phyloP scores from a whole-genome alignment of 2,888 invertebrate species.

The Lordiphosa fenestrarum region DNA sequence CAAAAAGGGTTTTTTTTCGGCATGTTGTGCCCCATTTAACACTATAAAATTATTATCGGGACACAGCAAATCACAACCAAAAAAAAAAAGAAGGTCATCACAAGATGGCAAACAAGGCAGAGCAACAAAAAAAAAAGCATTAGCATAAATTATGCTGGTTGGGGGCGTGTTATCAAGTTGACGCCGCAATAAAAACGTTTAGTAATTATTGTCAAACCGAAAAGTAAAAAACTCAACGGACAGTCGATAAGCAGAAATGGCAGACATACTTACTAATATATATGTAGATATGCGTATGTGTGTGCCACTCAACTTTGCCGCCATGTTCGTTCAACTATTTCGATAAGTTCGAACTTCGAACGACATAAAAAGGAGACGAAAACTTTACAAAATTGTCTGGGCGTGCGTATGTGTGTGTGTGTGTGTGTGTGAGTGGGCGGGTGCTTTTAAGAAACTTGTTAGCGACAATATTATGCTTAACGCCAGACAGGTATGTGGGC shows the following conservation, averaged over 20 bases:
- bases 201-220: conserved; percentile 53
- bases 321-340: conserved; percentile 63
- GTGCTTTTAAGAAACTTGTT: conserved; percentile 23
- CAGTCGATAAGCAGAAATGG: conserved; percentile 42
- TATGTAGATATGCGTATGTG: conserved; percentile 14
- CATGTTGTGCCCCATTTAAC: conserved; percentile 63
- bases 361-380: conserved; percentile 51
- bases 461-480: conserved; percentile 31
- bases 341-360: conserved; percentile 67
- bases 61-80: conserved; percentile 33
- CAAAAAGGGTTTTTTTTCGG: conserved; percentile 44
- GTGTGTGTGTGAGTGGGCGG: conserved; percentile 23
- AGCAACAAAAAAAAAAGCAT: conserved; percentile 32
- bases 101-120: conserved; percentile 17
- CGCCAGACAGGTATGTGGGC: conserved; percentile 35
- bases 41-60: conserved; percentile 72
- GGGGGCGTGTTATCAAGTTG: conserved; percentile 50
- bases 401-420: conserved; percentile 29
- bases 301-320: conserved; percentile 59
- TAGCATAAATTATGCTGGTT: conserved; percentile 50
- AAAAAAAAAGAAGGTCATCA: conserved; percentile 24
- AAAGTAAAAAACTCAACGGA: conserved; percentile 30
- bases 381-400: conserved; percentile 62
- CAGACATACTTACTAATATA: conserved; percentile 38
- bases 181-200: conserved; percentile 65